phyloP scores from a whole-genome alignment of 2,113 vertebrate genomes.

The Marcusenius ussheri region DNA sequence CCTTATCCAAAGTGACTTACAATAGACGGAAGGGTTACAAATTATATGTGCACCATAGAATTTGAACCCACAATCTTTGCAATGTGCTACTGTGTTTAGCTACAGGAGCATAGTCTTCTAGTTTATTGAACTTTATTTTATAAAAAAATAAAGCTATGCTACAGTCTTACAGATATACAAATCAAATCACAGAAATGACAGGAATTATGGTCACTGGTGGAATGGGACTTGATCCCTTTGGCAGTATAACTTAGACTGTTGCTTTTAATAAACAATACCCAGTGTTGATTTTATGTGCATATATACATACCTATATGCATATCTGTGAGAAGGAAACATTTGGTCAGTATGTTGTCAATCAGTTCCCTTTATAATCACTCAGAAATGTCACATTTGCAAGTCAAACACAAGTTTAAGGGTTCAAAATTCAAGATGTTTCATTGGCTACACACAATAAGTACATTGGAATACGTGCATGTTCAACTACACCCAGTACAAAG shows the following conservation, averaged over 20 bases:
- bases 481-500: neutral
- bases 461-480: neutral
- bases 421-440: neutral
- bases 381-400: neutral
- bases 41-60: neutral
- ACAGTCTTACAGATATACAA: constrained; percentile 46
- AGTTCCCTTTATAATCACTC: neutral
- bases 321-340: neutral
- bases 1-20: neutral
- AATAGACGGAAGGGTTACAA: neutral
- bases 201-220: constrained; percentile 55
- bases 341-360: neutral
- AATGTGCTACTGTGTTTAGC: neutral
- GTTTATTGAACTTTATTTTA: neutral
- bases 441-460: neutral
- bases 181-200: constrained; percentile 49
- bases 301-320: neutral
- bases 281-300: neutral
- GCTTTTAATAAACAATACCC: constrained; percentile 23
- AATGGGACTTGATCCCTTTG: constrained; percentile 52
- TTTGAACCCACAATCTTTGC: neutral
- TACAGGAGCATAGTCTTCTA: neutral
- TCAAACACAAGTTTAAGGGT: neutral
- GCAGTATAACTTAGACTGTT: constrained; percentile 48
- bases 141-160: constrained; percentile 28